Percentiles rank a stretch among this genome's conserved stretches.
Conservation (phyloP, 2,113 vertebrate species). For the Triplophysa dalaica region DNA sequence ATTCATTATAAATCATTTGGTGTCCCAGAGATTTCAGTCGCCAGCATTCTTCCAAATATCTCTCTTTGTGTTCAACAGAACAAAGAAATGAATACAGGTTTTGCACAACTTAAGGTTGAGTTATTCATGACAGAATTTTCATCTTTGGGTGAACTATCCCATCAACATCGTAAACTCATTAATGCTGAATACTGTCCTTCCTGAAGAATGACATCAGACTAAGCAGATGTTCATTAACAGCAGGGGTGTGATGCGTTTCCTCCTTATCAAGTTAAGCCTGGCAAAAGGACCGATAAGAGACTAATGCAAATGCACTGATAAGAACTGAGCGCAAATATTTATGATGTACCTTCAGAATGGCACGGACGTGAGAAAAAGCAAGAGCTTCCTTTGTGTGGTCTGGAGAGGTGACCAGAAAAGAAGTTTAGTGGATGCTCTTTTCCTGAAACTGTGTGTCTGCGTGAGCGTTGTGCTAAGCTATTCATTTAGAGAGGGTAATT, state of each 20-base stretch:
- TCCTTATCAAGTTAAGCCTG: slow-evolving; percentile 75
- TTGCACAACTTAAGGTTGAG: too few relatives aligned
- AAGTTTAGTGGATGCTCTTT: slow-evolving; percentile 72
- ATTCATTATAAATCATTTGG: too few relatives aligned
- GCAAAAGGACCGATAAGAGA: slow-evolving; percentile 86
- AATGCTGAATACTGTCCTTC: slow-evolving; percentile 87
- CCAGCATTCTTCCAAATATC: too few relatives aligned
- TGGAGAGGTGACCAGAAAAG: slow-evolving; percentile 11
- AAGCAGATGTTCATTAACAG: slow-evolving; percentile 88
- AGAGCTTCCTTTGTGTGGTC: slow-evolving; percentile 29
- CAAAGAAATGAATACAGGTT: too few relatives aligned
- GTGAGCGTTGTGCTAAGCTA: slow-evolving; percentile 89
- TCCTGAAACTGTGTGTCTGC: slow-evolving; percentile 83
- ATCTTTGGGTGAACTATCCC: not conserved
- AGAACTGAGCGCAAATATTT: slow-evolving; percentile 93
- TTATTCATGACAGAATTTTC: too few relatives aligned
- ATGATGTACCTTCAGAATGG: slow-evolving; percentile 88
- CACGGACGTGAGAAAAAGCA: not conserved
- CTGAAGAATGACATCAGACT: slow-evolving; percentile 85
- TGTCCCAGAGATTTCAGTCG: too few relatives aligned
- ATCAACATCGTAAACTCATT: slow-evolving; percentile 80
- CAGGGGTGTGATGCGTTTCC: slow-evolving; percentile 78
- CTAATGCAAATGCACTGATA: slow-evolving; percentile 92
- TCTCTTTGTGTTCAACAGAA: too few relatives aligned
- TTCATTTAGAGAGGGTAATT: slow-evolving; percentile 93